Evolutionary conservation across 2,888 invertebrate species (phyloP).

Genomic region (Norana najaformis): DNA sequence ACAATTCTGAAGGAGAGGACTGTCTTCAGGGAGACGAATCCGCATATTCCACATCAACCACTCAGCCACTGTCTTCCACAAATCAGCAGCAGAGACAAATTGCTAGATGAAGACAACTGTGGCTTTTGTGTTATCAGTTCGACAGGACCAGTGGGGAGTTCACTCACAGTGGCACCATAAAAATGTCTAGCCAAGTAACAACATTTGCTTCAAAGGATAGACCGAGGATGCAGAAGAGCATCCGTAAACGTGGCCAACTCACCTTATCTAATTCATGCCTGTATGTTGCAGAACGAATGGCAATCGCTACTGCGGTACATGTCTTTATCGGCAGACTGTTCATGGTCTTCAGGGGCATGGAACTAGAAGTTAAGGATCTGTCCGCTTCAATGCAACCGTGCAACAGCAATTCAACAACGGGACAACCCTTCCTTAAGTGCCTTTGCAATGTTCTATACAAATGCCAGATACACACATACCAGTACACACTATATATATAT

Average conservation of each 20-base stretch:
- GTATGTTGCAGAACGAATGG: no score
- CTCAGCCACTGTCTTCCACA: background rate
- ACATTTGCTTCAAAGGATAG: background rate
- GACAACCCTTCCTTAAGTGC: no score
- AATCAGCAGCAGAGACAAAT: background rate
- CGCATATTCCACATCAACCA: background rate
- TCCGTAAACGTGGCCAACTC: background rate
- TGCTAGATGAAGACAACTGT: background rate
- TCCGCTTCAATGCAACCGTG: no score
- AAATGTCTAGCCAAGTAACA: background rate
- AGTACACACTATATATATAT: background rate
- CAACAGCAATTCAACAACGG: no score
- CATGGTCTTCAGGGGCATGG: no score
- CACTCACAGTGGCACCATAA: background rate
- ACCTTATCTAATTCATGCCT: background rate
- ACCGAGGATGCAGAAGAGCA: background rate
- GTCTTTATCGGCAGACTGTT: no score
- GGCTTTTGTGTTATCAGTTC: background rate
- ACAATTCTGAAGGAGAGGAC: background rate
- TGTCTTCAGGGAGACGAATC: background rate
- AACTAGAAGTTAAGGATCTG: no score
- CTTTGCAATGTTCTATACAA: no score
- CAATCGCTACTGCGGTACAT: no score
- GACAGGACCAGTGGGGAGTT: background rate
- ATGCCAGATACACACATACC: no score